phyloP scores from a whole-genome alignment of 2,797 vertebrate species.

The Neomorphus geoffroyi region DNA sequence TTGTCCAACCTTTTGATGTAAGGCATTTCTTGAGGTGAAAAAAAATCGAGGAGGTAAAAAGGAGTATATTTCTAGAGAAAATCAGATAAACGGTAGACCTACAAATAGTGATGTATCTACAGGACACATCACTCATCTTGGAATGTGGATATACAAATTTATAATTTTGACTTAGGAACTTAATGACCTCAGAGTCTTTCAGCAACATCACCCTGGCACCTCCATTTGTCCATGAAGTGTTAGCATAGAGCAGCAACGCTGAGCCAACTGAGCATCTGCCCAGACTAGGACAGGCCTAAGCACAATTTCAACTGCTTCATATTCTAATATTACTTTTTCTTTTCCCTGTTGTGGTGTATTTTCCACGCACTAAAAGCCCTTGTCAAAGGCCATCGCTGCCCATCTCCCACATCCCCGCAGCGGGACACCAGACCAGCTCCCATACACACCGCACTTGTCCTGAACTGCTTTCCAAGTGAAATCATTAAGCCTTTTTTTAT shows the following conservation, averaged over 20 bases:
- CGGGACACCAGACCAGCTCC: background rate
- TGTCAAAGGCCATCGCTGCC: background rate
- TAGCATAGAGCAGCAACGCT: background rate
- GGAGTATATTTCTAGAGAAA: background rate
- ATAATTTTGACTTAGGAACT: background rate
- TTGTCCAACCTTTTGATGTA: background rate
- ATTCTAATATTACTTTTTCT: background rate
- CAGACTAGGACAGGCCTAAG: background rate
- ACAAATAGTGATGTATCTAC: background rate
- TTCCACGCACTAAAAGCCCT: background rate
- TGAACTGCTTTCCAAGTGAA: constrained; percentile 20
- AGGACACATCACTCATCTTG: background rate
- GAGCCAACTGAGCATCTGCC: background rate
- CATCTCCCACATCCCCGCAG: background rate
- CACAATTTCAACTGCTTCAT: background rate
- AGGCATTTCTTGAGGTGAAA: background rate
- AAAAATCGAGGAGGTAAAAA: background rate
- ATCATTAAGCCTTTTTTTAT: constrained; percentile 42
- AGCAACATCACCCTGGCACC: background rate
- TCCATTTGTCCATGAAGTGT: background rate
- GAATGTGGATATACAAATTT: background rate
- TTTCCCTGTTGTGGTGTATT: accelerated
- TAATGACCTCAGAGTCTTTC: background rate
- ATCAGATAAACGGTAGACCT: background rate
- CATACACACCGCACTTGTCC: background rate